Conservation (phyloP, 2,888 invertebrate genomes). For the Platycnemis pennipes region DNA sequence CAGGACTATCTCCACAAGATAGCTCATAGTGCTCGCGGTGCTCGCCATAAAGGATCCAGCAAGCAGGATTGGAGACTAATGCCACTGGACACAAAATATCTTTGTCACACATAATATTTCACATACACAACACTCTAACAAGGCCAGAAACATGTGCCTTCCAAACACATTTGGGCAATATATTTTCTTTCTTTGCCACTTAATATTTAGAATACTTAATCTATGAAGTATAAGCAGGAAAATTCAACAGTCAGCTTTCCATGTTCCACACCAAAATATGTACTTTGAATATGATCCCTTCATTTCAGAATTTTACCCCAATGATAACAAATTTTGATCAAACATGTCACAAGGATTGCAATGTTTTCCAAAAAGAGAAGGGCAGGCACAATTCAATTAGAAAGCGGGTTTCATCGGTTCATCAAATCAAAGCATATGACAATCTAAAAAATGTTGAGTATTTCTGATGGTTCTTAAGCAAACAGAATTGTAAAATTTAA, state of each 20-base stretch:
- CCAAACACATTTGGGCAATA: conserved; percentile 45
- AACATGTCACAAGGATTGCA: neutral
- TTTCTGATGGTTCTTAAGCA: neutral
- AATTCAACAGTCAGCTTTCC: conserved; percentile 56
- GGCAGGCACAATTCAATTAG: neutral
- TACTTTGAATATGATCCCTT: neutral
- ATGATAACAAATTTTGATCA: neutral
- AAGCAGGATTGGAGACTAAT: conserved; percentile 56
- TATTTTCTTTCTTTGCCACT: conserved; percentile 42
- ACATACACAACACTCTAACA: conserved; percentile 64
- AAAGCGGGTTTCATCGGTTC: neutral
- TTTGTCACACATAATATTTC: conserved; percentile 58
- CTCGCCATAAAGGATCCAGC: neutral
- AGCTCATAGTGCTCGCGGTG: conserved; percentile 19
- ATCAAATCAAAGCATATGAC: too few relatives aligned
- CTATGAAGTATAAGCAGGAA: conserved; percentile 66
- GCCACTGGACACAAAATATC: conserved; percentile 46
- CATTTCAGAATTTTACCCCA: conserved; percentile 2
- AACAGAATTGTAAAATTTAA: neutral
- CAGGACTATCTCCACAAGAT: conserved; percentile 45
- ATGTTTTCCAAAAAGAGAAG: neutral
- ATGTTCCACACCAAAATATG: conserved; percentile 45
- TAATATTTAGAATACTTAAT: conserved; percentile 65
- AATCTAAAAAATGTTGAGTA: too few relatives aligned
- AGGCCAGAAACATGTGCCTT: conserved; percentile 58